phyloP scores from a whole-genome alignment of 1,140 invertebrate species.

The Lamellibrachia luymesi region DNA sequence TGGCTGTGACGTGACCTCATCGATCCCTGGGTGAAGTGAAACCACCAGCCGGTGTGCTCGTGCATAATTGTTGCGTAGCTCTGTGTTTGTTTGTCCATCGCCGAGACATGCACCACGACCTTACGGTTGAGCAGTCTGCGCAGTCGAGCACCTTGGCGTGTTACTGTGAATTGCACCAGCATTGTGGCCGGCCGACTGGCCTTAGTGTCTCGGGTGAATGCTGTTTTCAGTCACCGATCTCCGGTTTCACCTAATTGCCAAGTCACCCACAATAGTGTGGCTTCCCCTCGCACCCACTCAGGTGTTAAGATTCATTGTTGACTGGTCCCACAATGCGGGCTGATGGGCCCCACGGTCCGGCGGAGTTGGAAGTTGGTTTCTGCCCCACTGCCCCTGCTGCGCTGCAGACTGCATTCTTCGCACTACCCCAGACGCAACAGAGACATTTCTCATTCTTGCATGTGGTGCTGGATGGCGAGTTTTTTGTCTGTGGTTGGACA shows the following conservation, averaged over 20 bases:
- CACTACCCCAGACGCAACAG: background rate
- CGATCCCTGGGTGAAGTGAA: background rate
- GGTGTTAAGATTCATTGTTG: background rate
- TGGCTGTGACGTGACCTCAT: background rate
- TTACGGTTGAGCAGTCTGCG: background rate
- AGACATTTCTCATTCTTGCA: background rate
- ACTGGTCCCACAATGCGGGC: background rate
- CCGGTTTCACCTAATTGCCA: constrained; percentile 3
- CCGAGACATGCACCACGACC: background rate
- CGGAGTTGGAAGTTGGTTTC: background rate
- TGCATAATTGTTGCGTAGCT: background rate
- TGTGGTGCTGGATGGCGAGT: background rate
- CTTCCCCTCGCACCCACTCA: background rate
- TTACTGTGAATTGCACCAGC: background rate
- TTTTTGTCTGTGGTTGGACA: background rate
- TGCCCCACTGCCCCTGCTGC: background rate
- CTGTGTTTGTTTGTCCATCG: background rate
- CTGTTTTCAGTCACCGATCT: background rate
- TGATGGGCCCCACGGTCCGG: background rate
- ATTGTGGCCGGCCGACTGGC: background rate
- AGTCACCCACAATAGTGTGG: background rate
- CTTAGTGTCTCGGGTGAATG: background rate
- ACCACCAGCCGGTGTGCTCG: background rate
- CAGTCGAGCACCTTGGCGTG: background rate
- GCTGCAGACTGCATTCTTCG: background rate